Conservation (phyloP, 2,113 vertebrate species). For the Rhombomys opimus region DNA sequence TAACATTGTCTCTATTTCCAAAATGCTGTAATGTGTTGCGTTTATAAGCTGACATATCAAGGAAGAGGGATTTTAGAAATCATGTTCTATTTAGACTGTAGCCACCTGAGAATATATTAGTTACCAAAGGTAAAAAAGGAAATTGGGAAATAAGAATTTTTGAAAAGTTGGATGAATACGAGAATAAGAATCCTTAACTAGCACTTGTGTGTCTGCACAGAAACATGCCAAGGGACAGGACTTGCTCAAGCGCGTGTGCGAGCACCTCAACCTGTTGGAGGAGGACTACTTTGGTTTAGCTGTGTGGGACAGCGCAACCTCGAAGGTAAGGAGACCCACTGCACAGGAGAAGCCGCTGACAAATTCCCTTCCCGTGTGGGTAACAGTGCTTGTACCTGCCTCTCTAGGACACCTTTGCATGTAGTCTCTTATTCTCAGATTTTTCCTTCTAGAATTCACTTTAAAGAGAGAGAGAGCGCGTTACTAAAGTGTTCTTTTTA, state of each 20-base stretch:
- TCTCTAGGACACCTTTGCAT: background rate
- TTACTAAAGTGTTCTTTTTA: background rate
- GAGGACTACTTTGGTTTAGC: conserved; percentile 97
- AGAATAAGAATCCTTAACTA: conserved; percentile 46
- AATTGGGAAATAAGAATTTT: conserved; percentile 33
- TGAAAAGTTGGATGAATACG: conserved; percentile 2
- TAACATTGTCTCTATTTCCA: conserved; percentile 29
- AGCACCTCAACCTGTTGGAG: conserved; percentile 97
- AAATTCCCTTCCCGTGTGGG: background rate
- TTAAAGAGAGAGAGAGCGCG: background rate
- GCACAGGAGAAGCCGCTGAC: background rate
- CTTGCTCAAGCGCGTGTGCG: conserved; percentile 95
- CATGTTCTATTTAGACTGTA: background rate
- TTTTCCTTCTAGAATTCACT: conserved; percentile 38
- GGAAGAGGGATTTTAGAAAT: conserved; percentile 39
- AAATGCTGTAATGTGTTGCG: background rate
- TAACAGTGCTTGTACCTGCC: conserved; percentile 20
- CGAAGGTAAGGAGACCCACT: conserved; percentile 88
- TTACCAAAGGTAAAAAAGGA: conserved; percentile 49
- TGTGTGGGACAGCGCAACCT: conserved; percentile 91
- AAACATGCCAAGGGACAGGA: conserved; percentile 98
- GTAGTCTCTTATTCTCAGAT: conserved; percentile 48
- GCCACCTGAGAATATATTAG: conserved; percentile 42
- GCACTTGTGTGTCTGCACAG: conserved; percentile 84
- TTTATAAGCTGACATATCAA: conserved; percentile 47